Conservation (phyloP, 2,113 vertebrate genomes). For the Pollachius pollachius region DNA sequence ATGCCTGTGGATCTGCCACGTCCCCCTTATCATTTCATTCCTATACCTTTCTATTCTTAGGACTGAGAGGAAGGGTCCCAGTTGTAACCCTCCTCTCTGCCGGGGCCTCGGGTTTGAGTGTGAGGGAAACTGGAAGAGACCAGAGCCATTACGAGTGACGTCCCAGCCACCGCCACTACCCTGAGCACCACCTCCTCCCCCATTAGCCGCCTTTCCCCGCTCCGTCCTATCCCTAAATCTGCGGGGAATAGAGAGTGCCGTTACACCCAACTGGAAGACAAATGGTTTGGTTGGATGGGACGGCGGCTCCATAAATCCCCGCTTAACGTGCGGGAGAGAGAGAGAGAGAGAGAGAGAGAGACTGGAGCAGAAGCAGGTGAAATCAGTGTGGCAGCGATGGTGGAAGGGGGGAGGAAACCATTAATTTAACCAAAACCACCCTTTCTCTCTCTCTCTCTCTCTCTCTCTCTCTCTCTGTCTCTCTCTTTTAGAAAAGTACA, state of each 20-base stretch:
- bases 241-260: conserved; percentile 69
- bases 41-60: conserved; percentile 59
- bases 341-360: neutral
- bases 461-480: too few species aligned
- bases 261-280: conserved; percentile 75
- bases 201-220: neutral
- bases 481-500: too few species aligned
- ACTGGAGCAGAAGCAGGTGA: neutral
- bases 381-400: neutral
- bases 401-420: conserved; percentile 17
- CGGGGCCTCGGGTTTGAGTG: conserved; percentile 14
- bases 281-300: conserved; percentile 74
- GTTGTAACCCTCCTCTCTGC: neutral
- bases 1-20: conserved; percentile 19
- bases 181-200: conserved; percentile 22
- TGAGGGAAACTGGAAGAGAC: conserved; percentile 65
- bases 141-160: conserved; percentile 47
- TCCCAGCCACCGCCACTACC: conserved; percentile 7
- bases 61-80: conserved; percentile 17
- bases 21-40: conserved; percentile 45
- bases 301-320: conserved; percentile 70
- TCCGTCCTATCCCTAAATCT: conserved; percentile 66
- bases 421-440: neutral
- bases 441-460: too few species aligned
- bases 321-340: conserved; percentile 49